Conservation (phyloP, 2,113 vertebrate species). For the Protobothrops mucrosquamatus region DNA sequence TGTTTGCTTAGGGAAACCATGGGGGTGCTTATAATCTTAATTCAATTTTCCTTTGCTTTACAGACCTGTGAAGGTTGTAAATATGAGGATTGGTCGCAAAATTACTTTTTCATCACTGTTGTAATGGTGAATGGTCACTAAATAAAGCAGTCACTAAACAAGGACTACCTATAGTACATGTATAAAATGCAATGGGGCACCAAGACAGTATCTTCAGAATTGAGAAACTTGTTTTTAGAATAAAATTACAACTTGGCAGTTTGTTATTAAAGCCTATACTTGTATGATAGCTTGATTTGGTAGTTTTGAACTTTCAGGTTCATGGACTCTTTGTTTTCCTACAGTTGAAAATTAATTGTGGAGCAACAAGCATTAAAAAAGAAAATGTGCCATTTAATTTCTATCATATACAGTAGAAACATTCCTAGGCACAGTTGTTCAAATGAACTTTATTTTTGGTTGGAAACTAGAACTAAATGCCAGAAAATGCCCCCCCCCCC, state of each 20-base stretch:
- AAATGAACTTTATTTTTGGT: neutral
- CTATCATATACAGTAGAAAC: fast-evolving
- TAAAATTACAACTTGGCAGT: neutral
- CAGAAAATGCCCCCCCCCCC: too few species aligned
- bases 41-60: neutral
- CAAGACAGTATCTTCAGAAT: neutral
- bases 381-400: neutral
- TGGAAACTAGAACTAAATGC: too few species aligned
- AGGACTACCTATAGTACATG: neutral
- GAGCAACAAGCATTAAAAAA: constrained; percentile 6
- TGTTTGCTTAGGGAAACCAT: neutral
- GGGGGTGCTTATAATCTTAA: neutral
- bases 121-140: neutral
- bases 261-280: neutral
- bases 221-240: neutral
- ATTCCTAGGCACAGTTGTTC: neutral
- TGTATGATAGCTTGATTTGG: neutral
- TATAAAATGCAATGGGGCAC: neutral
- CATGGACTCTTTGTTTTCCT: neutral
- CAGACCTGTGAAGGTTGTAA: neutral
- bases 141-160: neutral
- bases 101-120: neutral
- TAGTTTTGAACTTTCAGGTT: fast-evolving
- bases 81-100: neutral
- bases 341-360: neutral